A percentile compares a stretch with the other conserved stretches of the same genome.
Evolutionary conservation across 2,113 vertebrate species (phyloP).

Genomic region (Eulemur rufifrons): DNA sequence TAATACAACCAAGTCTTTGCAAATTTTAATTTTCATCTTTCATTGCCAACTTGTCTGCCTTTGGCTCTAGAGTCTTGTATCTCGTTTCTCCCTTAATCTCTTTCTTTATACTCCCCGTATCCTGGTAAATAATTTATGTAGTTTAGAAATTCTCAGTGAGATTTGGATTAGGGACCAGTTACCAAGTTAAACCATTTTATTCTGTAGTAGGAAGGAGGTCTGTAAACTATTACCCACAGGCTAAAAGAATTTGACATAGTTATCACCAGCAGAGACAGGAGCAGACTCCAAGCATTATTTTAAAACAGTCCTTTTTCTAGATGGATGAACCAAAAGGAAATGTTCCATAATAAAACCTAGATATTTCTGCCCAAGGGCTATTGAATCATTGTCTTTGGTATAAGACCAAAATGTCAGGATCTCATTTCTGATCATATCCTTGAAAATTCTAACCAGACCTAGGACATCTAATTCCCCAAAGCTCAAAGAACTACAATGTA

Average conservation of each 20-base stretch:
- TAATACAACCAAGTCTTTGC: neutral
- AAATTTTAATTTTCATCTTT: conserved; percentile 2
- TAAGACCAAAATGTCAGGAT: neutral
- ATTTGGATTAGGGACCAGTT: neutral
- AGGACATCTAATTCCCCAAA: neutral
- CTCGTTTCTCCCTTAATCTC: neutral
- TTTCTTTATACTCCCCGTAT: neutral
- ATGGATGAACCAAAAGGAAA: neutral
- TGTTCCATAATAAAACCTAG: neutral
- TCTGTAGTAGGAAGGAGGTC: neutral
- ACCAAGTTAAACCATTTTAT: neutral
- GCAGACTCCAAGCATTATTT: neutral
- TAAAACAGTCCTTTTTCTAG: neutral
- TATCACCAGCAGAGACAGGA: neutral
- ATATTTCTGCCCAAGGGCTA: neutral
- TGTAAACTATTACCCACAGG: neutral
- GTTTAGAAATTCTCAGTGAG: neutral
- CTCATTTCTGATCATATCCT: neutral
- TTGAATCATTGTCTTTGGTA: neutral
- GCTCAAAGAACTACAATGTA: neutral
- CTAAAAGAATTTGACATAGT: neutral
- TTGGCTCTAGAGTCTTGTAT: neutral
- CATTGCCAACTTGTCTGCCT: neutral
- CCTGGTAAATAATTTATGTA: neutral
- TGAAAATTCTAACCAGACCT: neutral